Evolutionary conservation across 2,888 invertebrate species (phyloP).

Genomic region (Drosophila prostipennis): DNA sequence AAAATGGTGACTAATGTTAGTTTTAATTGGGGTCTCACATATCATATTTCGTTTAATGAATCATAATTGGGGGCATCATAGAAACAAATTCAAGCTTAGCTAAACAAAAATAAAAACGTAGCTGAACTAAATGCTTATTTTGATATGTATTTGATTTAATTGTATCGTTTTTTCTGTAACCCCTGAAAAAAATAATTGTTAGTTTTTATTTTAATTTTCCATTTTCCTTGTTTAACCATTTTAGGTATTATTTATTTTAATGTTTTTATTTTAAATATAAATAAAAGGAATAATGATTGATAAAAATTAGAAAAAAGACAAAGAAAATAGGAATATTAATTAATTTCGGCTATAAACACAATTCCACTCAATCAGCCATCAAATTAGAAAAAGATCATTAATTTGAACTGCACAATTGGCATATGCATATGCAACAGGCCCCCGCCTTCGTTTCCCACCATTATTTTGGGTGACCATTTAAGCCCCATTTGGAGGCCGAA

Average conservation of each 20-base stretch:
- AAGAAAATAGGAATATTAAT: not conserved
- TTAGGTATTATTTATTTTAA: too few relatives aligned
- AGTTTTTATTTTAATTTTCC: not conserved
- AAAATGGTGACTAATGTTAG: not conserved
- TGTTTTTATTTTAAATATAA: not conserved
- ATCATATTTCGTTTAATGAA: constrained; percentile 3
- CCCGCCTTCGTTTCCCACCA: not conserved
- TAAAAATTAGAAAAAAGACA: not conserved
- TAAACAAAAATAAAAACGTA: not conserved
- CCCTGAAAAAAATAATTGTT: not conserved
- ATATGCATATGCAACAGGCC: not conserved
- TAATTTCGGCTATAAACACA: not conserved
- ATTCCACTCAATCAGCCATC: not conserved
- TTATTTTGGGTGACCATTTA: constrained; percentile 20
- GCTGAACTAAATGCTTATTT: not conserved
- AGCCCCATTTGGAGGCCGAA: constrained; percentile 47
- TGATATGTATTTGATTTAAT: not conserved
- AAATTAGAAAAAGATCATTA: not conserved
- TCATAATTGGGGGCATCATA: not conserved
- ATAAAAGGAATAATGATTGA: not conserved
- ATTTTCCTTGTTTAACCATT: not conserved
- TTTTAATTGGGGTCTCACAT: constrained; percentile 1
- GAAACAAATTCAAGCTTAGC: not conserved
- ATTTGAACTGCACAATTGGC: constrained; percentile 6
- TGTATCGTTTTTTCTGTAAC: not conserved